Percentiles rank a stretch among this genome's conserved stretches.
Evolutionary conservation across 1,140 invertebrate genomes (phyloP).

Genomic region (Leptopilina clavipes): DNA sequence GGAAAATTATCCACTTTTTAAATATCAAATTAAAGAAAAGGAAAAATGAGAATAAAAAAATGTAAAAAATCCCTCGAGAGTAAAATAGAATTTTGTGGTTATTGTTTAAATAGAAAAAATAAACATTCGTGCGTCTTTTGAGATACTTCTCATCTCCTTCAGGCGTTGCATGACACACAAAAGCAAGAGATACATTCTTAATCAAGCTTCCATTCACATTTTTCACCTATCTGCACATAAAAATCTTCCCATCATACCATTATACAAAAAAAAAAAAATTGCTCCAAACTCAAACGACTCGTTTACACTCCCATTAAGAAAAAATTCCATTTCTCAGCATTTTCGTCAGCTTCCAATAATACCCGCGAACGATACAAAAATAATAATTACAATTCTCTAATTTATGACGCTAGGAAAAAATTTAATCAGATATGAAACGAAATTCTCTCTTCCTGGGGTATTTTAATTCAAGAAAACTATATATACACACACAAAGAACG

Average conservation of each 20-base stretch:
- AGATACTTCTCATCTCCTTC: background rate
- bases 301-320: background rate
- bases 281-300: background rate
- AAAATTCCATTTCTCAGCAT: background rate
- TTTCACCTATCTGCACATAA: background rate
- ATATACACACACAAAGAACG: background rate
- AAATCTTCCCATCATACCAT: background rate
- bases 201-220: slow-evolving; percentile 25
- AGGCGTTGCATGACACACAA: slow-evolving; percentile 1
- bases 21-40: no score
- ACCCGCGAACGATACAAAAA: no score
- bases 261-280: background rate
- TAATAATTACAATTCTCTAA: no score
- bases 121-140: background rate
- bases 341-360: no score
- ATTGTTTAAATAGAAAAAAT: background rate
- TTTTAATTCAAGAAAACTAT: background rate
- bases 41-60: no score
- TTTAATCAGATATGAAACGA: no score
- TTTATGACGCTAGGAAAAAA: no score
- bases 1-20: no score
- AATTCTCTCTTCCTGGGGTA: background rate
- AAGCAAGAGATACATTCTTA: slow-evolving; percentile 26
- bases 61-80: no score
- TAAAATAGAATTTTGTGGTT: background rate